Conservation (phyloP, 1,140 invertebrate genomes). For the Drosophila guanche region DNA sequence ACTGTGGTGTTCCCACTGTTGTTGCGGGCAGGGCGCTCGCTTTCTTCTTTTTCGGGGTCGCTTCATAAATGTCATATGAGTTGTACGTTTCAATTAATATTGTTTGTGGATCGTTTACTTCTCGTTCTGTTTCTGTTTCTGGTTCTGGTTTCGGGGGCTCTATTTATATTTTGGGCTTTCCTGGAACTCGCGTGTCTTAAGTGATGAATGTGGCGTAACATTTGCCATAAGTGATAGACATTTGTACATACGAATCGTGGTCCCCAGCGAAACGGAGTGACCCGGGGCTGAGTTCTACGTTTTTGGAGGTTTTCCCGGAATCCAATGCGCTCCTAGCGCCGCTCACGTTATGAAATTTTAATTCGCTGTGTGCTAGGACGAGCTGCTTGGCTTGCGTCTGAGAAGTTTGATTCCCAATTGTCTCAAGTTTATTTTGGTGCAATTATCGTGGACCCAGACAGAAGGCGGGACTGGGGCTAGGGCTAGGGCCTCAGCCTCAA, state of each 20-base stretch:
- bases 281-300: constrained; percentile 3
- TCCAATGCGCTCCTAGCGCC: neutral
- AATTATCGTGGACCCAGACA: constrained; percentile 51
- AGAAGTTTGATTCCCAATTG: constrained; percentile 73
- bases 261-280: neutral
- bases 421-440: constrained; percentile 64
- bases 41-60: constrained; percentile 20
- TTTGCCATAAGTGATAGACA: constrained; percentile 59
- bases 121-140: constrained; percentile 15
- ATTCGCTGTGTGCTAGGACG: constrained; percentile 30
- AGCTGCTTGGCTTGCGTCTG: constrained; percentile 38
- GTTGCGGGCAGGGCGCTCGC: constrained; percentile 11
- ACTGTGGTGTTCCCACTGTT: constrained; percentile 21
- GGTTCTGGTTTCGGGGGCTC: constrained; percentile 7
- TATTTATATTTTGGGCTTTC: constrained; percentile 30
- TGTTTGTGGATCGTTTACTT: constrained; percentile 58
- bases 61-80: constrained; percentile 80
- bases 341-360: constrained; percentile 56
- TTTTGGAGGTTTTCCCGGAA: constrained; percentile 22
- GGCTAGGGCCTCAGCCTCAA: no score
- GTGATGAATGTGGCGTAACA: constrained; percentile 69
- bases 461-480: neutral
- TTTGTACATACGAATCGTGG: constrained; percentile 35
- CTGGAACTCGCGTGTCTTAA: constrained; percentile 52
- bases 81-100: constrained; percentile 78